Evolutionary conservation across 2,888 invertebrate species (phyloP).

Genomic region (Lithophane semibrunnea): DNA sequence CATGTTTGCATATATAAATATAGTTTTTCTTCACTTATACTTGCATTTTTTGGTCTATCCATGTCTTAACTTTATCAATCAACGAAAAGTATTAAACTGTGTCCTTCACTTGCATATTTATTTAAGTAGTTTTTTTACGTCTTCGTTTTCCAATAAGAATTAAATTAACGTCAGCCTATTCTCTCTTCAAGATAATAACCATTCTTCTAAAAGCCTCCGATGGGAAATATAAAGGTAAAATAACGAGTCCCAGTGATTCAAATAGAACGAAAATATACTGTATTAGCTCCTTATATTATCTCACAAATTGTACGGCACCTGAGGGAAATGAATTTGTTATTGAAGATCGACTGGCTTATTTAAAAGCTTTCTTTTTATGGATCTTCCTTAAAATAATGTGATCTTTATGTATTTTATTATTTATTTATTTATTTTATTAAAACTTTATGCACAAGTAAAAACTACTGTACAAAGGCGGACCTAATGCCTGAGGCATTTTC

Average conservation of each 20-base stretch:
- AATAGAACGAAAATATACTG: slow-evolving; percentile 25
- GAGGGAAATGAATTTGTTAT: slow-evolving; percentile 43
- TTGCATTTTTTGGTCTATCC: too few relatives aligned
- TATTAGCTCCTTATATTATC: slow-evolving; percentile 30
- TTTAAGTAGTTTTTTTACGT: too few relatives aligned
- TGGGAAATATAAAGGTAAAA: slow-evolving; percentile 40
- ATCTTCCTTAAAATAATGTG: not conserved
- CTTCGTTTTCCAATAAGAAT: not conserved
- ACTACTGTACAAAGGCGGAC: too few relatives aligned
- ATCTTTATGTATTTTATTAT: not conserved
- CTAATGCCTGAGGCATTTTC: too few relatives aligned
- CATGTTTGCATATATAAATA: too few relatives aligned
- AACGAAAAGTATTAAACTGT: not conserved
- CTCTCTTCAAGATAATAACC: slow-evolving; percentile 18
- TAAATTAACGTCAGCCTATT: slow-evolving; percentile 13
- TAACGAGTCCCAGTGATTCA: slow-evolving; percentile 26
- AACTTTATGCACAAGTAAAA: too few relatives aligned
- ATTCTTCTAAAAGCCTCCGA: slow-evolving; percentile 36
- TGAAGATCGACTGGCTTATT: slow-evolving; percentile 12
- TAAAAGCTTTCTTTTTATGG: not conserved
- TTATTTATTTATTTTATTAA: too few relatives aligned
- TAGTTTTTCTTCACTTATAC: too few relatives aligned
- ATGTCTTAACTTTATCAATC: not conserved
- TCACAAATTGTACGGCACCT: slow-evolving; percentile 39
- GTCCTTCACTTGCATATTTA: too few relatives aligned